A percentile compares a stretch with the other conserved stretches of the same genome.
phyloP scores from a whole-genome alignment of 2,797 vertebrate genomes.

The Ispidina picta region DNA sequence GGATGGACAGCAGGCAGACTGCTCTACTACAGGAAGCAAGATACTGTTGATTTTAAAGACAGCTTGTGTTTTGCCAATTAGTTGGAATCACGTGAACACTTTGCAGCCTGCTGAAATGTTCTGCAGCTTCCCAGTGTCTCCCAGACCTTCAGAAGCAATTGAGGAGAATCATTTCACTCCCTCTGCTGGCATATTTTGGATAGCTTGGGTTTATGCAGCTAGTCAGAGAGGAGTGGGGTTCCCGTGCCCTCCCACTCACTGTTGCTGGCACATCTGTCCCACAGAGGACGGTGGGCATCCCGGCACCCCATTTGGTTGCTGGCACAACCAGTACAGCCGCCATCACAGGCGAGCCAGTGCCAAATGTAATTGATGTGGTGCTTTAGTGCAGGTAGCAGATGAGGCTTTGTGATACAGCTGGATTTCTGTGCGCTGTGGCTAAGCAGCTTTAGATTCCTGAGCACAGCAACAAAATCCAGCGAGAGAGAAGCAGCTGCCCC shows the following conservation, averaged over 20 bases:
- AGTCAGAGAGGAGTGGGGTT: not conserved
- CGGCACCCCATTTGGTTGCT: not conserved
- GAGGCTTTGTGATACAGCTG: not conserved
- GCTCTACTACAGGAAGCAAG: not conserved
- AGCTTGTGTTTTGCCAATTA: constrained; percentile 2
- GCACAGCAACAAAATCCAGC: not conserved
- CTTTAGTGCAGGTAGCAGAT: not conserved
- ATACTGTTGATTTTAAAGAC: not conserved
- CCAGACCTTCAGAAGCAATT: not conserved
- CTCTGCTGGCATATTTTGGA: constrained; percentile 26
- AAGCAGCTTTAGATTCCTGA: constrained; percentile 38
- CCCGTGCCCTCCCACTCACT: not conserved
- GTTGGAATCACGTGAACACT: not conserved
- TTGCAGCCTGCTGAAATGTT: not conserved
- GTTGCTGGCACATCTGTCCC: not conserved
- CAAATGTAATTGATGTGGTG: not conserved
- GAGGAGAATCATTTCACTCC: constrained; percentile 6
- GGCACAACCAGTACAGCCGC: not conserved
- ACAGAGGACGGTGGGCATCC: not conserved
- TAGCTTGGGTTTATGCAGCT: not conserved
- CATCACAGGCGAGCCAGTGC: not conserved
- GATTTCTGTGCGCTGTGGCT: not conserved
- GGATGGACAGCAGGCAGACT: not conserved
- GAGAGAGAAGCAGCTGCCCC: not conserved
- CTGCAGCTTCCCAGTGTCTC: not conserved